These are phyloP conservation scores for Anorthoa munda DNA, from an alignment of 2,888 invertebrate species.

Conservation along the genomic window DNA sequence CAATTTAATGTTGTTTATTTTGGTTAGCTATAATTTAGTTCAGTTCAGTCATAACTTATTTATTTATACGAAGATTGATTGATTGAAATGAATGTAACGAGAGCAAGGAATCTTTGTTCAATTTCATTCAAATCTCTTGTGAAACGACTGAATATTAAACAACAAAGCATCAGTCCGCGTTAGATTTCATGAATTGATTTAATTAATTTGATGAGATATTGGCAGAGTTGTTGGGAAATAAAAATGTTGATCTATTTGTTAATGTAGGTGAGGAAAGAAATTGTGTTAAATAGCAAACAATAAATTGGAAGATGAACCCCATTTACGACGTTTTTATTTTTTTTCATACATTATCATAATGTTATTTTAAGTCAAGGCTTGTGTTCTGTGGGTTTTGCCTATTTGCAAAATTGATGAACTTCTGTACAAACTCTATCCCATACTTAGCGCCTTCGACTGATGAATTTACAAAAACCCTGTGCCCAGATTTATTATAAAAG, in stretches of 20 bases:
- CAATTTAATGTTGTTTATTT: constrained; percentile 2
- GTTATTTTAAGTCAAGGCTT: no score
- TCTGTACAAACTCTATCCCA: no score
- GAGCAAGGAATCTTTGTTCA: constrained; percentile 12
- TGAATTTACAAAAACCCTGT: no score
- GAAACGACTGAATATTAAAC: not conserved
- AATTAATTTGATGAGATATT: not conserved
- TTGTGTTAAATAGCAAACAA: not conserved
- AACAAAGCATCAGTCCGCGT: not conserved
- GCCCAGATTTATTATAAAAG: no score
- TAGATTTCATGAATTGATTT: constrained; percentile 10
- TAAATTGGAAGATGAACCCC: no score
- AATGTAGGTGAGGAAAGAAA: not conserved
- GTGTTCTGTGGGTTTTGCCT: no score
- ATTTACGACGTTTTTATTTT: constrained; percentile 3
- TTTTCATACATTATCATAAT: not conserved
- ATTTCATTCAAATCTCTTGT: constrained; percentile 9
- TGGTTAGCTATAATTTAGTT: not conserved
- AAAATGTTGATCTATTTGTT: not conserved
- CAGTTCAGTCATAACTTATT: not conserved
- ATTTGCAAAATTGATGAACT: no score
- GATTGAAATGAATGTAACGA: constrained; percentile 22
- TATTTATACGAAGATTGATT: not conserved
- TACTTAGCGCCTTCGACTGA: no score
- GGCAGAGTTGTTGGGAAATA: not conserved